Conservation (phyloP, 2,888 invertebrate species). For the Cotesia congregata region DNA sequence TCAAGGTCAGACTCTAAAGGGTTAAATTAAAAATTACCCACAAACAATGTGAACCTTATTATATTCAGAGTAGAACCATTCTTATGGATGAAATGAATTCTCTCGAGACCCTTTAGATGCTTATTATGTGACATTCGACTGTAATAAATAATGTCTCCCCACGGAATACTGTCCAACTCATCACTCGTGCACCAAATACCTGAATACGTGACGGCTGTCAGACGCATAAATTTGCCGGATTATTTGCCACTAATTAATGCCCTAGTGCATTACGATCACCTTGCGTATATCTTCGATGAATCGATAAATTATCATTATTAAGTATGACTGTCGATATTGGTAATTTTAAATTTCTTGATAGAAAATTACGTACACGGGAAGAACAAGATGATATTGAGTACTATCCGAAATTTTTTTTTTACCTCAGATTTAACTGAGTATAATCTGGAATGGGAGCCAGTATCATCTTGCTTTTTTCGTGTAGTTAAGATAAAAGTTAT, state of each 20-base stretch:
- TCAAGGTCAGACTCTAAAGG: no score
- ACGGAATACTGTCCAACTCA: slow-evolving; percentile 35
- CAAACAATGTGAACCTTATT: no score
- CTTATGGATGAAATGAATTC: slow-evolving; percentile 1
- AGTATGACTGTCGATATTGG: slow-evolving; percentile 16
- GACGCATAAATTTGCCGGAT: slow-evolving; percentile 57
- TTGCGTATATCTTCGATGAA: slow-evolving; percentile 36
- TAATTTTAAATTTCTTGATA: neutral
- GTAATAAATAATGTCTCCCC: slow-evolving; percentile 44
- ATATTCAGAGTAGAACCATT: neutral
- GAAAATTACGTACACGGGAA: no score
- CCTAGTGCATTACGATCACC: slow-evolving; percentile 38
- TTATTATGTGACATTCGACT: slow-evolving; percentile 20
- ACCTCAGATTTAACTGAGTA: no score
- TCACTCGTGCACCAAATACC: slow-evolving; percentile 40
- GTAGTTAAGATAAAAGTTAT: no score
- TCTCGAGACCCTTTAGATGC: neutral
- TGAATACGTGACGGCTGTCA: slow-evolving; percentile 53
- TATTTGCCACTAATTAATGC: slow-evolving; percentile 60
- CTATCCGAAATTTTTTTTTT: no score
- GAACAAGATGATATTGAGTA: no score
- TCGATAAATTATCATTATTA: slow-evolving; percentile 36
- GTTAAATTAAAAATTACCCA: no score
- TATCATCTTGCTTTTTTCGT: no score
- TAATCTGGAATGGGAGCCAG: no score